phyloP scores from a whole-genome alignment of 1,140 invertebrate species.

The Drosophila arizonae region DNA sequence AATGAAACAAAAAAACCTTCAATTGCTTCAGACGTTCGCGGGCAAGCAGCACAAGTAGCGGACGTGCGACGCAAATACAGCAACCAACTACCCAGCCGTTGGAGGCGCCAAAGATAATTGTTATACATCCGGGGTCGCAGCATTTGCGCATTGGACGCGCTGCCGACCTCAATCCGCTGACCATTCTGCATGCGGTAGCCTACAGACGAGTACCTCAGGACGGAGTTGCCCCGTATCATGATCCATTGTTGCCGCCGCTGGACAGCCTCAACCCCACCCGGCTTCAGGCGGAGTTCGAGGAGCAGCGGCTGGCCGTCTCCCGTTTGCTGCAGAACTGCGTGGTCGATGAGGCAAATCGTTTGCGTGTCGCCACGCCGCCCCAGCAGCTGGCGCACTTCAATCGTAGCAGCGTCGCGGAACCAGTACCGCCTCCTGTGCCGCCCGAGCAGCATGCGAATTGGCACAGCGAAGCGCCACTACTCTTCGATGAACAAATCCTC shows the following conservation, averaged over 20 bases:
- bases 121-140: conserved; percentile 97
- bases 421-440: conserved; percentile 67
- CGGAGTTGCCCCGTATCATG: conserved; percentile 87
- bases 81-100: conserved; percentile 45
- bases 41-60: conserved; percentile 71
- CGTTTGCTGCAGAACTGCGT: conserved; percentile 92
- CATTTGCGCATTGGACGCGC: conserved; percentile 94
- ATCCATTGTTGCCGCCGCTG: conserved; percentile 80
- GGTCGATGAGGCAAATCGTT: conserved; percentile 89
- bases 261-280: conserved; percentile 37
- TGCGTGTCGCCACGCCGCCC: conserved; percentile 92
- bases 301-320: conserved; percentile 91
- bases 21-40: conserved; percentile 53
- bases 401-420: conserved; percentile 88
- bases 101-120: conserved; percentile 89
- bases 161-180: conserved; percentile 93
- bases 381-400: conserved; percentile 94
- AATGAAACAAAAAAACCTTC: not conserved
- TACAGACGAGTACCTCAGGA: conserved; percentile 84
- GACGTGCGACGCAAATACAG: conserved; percentile 35
- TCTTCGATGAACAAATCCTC: conserved; percentile 69
- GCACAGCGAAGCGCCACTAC: conserved; percentile 7
- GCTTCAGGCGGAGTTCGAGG: conserved; percentile 89
- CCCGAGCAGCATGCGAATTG: conserved; percentile 33
- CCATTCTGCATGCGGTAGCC: conserved; percentile 94